Conservation (phyloP, 2,888 invertebrate species). For the Chloroclystis v-ata region DNA sequence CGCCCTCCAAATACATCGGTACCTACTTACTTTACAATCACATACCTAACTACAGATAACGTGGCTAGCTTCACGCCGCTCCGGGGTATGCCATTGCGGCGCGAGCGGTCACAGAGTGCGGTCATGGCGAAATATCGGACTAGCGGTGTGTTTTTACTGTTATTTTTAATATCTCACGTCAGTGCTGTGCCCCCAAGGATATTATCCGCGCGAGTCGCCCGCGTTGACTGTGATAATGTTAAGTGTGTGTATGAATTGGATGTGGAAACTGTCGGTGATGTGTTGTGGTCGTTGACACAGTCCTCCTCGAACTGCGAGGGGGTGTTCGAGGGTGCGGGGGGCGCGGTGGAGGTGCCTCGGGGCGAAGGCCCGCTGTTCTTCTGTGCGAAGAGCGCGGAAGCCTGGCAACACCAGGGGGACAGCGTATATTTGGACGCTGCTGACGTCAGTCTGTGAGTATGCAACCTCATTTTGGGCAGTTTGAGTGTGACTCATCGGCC, state of each 20-base stretch:
- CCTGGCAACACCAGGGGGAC: slow-evolving; percentile 63
- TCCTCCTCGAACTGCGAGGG: slow-evolving; percentile 43
- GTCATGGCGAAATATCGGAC: slow-evolving; percentile 65
- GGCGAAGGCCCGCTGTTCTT: slow-evolving; percentile 50
- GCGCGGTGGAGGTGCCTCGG: slow-evolving; percentile 43
- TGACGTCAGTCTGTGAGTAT: slow-evolving; percentile 54
- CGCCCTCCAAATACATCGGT: too few species aligned
- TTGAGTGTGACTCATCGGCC: too few species aligned
- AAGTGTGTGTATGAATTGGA: slow-evolving; percentile 58
- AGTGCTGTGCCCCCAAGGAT: slow-evolving; percentile 60
- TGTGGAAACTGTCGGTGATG: slow-evolving; percentile 42
- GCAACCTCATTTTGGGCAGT: neutral
- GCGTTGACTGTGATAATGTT: slow-evolving; percentile 43
- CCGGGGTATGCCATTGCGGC: neutral
- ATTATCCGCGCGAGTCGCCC: slow-evolving; percentile 54
- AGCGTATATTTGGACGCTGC: slow-evolving; percentile 60
- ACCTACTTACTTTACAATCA: too few species aligned
- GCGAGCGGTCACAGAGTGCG: slow-evolving; percentile 19
- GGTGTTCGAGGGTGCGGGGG: slow-evolving; percentile 37
- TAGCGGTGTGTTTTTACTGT: slow-evolving; percentile 64
- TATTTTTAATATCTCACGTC: slow-evolving; percentile 62
- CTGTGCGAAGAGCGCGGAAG: slow-evolving; percentile 56
- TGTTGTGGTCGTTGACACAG: slow-evolving; percentile 63
- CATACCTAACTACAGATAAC: too few species aligned
- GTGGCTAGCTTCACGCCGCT: too few species aligned